phyloP scores from a whole-genome alignment of 1,140 invertebrate species.

The Spodoptera frugiperda region DNA sequence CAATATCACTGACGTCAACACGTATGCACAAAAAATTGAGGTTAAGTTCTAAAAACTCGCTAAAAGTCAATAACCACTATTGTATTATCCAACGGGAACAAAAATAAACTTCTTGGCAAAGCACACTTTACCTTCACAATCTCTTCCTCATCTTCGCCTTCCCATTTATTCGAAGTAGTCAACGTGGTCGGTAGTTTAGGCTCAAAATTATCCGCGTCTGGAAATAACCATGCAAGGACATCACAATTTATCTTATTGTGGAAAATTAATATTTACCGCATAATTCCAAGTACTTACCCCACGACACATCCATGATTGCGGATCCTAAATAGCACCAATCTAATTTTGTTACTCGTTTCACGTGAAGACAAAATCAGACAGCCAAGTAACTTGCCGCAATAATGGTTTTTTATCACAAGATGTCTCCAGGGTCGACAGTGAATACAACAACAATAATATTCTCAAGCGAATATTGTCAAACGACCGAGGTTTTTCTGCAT shows the following conservation, averaged over 20 bases:
- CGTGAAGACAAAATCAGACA: slow-evolving; percentile 81
- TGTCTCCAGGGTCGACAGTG: slow-evolving; percentile 83
- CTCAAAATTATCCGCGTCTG: slow-evolving; percentile 86
- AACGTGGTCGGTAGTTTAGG: slow-evolving; percentile 84
- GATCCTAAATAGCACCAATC: slow-evolving; percentile 72
- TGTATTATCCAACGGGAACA: slow-evolving; percentile 29
- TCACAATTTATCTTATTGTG: slow-evolving; percentile 49
- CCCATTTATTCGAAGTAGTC: slow-evolving; percentile 91
- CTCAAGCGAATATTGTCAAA: slow-evolving; percentile 84
- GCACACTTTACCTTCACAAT: slow-evolving; percentile 91
- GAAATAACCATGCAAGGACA: slow-evolving; percentile 67
- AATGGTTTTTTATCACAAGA: slow-evolving; percentile 82
- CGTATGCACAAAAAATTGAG: slow-evolving; percentile 72
- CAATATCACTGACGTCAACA: slow-evolving; percentile 78
- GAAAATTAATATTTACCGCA: slow-evolving; percentile 51
- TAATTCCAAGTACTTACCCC: slow-evolving; percentile 75
- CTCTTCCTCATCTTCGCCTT: slow-evolving; percentile 95
- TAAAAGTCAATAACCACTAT: slow-evolving; percentile 36
- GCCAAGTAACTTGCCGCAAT: slow-evolving; percentile 69
- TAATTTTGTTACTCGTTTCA: slow-evolving; percentile 79
- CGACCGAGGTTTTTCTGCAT: slow-evolving; percentile 82
- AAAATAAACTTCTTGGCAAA: slow-evolving; percentile 68
- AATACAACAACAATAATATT: slow-evolving; percentile 74
- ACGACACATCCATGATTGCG: slow-evolving; percentile 84
- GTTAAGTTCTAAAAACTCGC: slow-evolving; percentile 67